These are phyloP conservation scores for Tupiocoris notatus DNA, from an alignment of 2,888 invertebrate genomes.

Conservation along the genomic window DNA sequence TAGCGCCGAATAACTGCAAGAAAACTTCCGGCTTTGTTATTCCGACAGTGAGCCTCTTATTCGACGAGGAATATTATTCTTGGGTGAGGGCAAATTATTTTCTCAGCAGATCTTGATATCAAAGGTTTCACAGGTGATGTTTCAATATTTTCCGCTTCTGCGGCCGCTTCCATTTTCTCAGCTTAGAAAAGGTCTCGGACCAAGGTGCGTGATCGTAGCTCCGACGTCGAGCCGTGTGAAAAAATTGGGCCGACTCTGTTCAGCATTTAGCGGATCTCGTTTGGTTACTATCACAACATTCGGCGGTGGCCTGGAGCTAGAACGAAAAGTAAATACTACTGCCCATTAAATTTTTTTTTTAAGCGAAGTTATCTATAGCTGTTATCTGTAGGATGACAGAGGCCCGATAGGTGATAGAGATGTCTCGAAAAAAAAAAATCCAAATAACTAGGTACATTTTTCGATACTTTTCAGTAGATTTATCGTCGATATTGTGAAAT, in stretches of 20 bases:
- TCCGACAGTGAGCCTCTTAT: constrained; percentile 63
- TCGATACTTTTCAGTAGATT: too few relatives aligned
- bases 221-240: constrained; percentile 59
- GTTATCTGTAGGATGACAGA: too few relatives aligned
- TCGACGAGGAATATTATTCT: constrained; percentile 54
- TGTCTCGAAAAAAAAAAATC: too few relatives aligned
- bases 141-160: background rate
- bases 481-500: too few relatives aligned
- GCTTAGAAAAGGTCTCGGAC: constrained; percentile 57
- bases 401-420: too few relatives aligned
- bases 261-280: constrained; percentile 49
- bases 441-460: too few relatives aligned
- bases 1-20: constrained; percentile 62
- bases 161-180: constrained; percentile 41
- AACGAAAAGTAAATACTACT: too few relatives aligned
- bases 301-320: constrained; percentile 46
- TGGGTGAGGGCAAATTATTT: constrained; percentile 52
- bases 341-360: too few relatives aligned
- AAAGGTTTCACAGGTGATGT: too few relatives aligned
- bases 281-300: constrained; percentile 48
- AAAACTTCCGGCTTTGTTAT: constrained; percentile 72
- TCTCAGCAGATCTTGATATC: too few relatives aligned
- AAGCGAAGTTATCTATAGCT: too few relatives aligned
- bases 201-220: constrained; percentile 66
- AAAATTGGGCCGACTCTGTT: constrained; percentile 51